These are phyloP conservation scores for Nemotelus nigrinus DNA, from an alignment of 2,888 invertebrate genomes.

Conservation along the genomic window DNA sequence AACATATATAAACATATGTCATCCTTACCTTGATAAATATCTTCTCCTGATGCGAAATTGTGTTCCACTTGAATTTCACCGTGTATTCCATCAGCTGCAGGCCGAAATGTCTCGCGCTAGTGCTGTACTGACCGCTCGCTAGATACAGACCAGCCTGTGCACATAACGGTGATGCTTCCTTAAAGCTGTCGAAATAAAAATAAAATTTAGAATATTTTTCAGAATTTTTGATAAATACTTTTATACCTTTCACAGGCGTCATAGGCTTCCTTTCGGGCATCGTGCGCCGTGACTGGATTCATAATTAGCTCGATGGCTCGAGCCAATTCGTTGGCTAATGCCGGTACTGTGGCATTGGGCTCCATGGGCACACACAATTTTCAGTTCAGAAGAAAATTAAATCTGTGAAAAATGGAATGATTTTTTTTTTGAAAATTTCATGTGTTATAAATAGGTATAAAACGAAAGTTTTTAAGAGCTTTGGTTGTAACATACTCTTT, in stretches of 20 bases:
- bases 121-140: conserved; percentile 79
- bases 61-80: conserved; percentile 92
- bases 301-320: conserved; percentile 84
- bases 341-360: conserved; percentile 60
- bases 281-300: conserved; percentile 79
- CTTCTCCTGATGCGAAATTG: conserved; percentile 87
- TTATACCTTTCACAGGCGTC: conserved; percentile 79
- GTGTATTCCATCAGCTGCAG: conserved; percentile 92
- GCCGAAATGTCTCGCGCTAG: conserved; percentile 89
- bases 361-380: conserved; percentile 55
- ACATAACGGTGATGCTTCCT: conserved; percentile 87
- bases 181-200: conserved; percentile 69
- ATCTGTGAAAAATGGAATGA: background rate
- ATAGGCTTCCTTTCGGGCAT: conserved; percentile 82
- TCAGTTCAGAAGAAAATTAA: background rate
- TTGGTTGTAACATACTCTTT: background rate
- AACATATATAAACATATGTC: background rate
- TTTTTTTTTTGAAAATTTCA: too few relatives aligned
- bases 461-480: background rate
- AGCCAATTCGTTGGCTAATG: conserved; percentile 77
- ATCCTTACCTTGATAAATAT: conserved; percentile 79
- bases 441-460: background rate
- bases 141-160: conserved; percentile 86
- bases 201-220: background rate
- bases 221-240: conserved; percentile 1